A percentile compares a stretch with the other conserved stretches of the same genome.
Conservation (phyloP, 92 coral and sea anemone species). For the Phymanthus crucifer region DNA sequence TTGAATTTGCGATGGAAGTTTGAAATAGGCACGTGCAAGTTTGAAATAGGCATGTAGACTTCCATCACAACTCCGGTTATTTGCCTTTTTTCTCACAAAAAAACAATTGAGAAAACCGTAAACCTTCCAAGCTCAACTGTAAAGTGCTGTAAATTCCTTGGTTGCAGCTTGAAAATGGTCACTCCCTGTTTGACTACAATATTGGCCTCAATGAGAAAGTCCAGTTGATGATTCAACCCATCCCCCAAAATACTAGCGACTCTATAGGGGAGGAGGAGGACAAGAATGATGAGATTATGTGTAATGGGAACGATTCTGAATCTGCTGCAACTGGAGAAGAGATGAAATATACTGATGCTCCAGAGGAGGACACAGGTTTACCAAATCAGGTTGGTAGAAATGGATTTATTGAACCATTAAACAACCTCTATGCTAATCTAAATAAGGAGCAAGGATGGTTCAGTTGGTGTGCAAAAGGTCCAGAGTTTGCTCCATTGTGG, state of each 20-base stretch:
- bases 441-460: not conserved
- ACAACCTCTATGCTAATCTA: not conserved
- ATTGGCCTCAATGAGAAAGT: conserved; percentile 90
- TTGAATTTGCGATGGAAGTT: too few relatives aligned
- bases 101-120: not conserved
- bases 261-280: conserved; percentile 33
- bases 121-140: not conserved
- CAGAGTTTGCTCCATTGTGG: too few relatives aligned
- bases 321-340: conserved; percentile 26
- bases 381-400: not conserved
- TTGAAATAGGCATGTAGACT: too few relatives aligned
- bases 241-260: conserved; percentile 29
- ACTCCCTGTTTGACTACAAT: conserved; percentile 89
- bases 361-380: not conserved
- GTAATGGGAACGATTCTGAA: conserved; percentile 18
- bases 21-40: too few relatives aligned
- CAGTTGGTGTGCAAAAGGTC: too few relatives aligned
- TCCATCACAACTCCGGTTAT: too few relatives aligned
- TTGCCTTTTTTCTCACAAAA: not conserved
- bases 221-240: conserved; percentile 73
- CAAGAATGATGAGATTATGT: not conserved
- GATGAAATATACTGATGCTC: conserved; percentile 19
- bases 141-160: too few relatives aligned
- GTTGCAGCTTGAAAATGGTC: conserved; percentile 85
- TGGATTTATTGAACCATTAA: too few relatives aligned